Conservation (phyloP, 2,113 vertebrate species). For the Anas platyrhynchos region DNA sequence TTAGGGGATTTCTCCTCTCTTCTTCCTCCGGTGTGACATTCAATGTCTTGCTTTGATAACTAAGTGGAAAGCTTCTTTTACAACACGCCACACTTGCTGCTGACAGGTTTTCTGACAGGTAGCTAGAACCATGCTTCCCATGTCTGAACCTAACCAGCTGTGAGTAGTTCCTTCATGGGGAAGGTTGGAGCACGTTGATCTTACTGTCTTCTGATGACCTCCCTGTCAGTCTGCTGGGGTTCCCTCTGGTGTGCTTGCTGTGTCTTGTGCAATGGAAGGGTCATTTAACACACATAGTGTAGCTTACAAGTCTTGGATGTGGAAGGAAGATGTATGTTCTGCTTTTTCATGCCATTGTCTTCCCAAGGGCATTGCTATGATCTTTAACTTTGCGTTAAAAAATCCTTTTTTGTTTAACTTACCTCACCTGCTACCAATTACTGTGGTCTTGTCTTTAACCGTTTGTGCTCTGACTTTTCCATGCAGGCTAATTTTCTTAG, state of each 20-base stretch:
- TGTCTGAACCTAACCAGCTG: not conserved
- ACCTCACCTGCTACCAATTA: not conserved
- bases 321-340: not conserved
- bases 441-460: not conserved
- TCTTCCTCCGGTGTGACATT: not conserved
- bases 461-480: not conserved
- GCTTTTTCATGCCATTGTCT: not conserved
- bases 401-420: not conserved
- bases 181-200: not conserved
- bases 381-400: not conserved
- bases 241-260: not conserved
- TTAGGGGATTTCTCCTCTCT: not conserved
- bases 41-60: not conserved
- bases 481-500: not conserved
- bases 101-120: not conserved
- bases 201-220: not conserved
- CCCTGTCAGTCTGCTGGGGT: not conserved
- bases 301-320: not conserved
- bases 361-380: not conserved
- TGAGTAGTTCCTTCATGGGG: not conserved
- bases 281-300: not conserved
- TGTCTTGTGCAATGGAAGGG: not conserved
- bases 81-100: not conserved
- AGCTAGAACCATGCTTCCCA: not conserved
- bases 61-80: not conserved